Conservation (phyloP, 2,888 invertebrate genomes). For the Pogonocherus hispidulus region DNA sequence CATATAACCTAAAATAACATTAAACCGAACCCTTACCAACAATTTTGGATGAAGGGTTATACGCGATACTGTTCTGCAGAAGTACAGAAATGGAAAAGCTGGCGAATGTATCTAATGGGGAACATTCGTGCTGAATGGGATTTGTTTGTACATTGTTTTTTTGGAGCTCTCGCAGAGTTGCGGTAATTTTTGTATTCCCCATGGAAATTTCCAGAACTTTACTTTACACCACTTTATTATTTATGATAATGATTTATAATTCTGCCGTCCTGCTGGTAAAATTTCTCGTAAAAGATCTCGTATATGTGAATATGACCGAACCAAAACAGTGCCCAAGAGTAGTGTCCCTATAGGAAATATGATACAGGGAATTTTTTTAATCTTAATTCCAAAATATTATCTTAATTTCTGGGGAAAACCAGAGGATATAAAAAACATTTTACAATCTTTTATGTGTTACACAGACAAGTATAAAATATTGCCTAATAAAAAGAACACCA, state of each 20-base stretch:
- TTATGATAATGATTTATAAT: conserved; percentile 15
- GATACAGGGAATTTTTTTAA: no score
- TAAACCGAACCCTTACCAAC: conserved; percentile 1
- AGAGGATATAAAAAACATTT: no score
- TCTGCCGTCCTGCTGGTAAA: neutral
- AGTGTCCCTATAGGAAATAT: no score
- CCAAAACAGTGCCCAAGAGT: no score
- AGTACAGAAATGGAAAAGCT: neutral
- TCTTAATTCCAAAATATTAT: no score
- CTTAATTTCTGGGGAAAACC: no score
- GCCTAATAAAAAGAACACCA: no score
- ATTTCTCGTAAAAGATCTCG: no score
- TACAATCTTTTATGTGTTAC: no score
- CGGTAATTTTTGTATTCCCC: conserved; percentile 30
- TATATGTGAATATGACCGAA: no score
- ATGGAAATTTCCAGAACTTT: conserved; percentile 29
- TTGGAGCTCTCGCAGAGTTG: conserved; percentile 6
- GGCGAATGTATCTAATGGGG: conserved; percentile 1
- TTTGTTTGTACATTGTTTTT: conserved; percentile 27
- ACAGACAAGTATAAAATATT: no score
- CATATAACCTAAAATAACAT: conserved; percentile 31
- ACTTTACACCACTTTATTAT: conserved; percentile 3
- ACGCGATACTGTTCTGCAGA: neutral
- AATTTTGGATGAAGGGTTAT: neutral
- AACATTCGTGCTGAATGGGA: conserved; percentile 13